Conservation (phyloP, 2,113 vertebrate genomes). For the Scatophagus argus region DNA sequence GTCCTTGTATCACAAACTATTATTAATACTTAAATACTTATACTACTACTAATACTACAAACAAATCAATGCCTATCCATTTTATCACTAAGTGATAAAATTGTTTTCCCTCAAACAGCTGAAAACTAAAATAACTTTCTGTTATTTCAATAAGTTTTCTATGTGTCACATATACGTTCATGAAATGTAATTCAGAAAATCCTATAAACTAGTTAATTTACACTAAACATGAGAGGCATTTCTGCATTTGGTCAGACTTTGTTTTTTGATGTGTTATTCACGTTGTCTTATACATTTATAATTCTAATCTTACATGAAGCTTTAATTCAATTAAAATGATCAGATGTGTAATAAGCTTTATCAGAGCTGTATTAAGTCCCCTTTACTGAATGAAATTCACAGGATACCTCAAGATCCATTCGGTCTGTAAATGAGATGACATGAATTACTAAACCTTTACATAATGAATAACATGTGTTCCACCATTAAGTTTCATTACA, state of each 20-base stretch:
- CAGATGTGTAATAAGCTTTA: neutral
- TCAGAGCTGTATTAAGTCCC: neutral
- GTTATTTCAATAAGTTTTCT: neutral
- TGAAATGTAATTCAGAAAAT: neutral
- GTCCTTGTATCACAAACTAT: neutral
- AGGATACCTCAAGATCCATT: neutral
- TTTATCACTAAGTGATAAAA: neutral
- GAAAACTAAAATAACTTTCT: neutral
- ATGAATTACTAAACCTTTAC: neutral
- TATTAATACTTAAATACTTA: neutral
- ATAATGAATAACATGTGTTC: conserved; percentile 10
- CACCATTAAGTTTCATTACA: neutral
- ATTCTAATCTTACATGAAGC: neutral
- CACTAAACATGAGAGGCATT: neutral
- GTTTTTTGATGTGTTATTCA: neutral
- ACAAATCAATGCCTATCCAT: no score
- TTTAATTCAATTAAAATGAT: neutral
- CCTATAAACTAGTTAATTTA: neutral
- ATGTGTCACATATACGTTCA: neutral
- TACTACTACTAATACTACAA: no score
- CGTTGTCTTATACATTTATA: neutral
- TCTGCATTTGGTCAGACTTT: neutral
- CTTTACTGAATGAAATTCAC: neutral
- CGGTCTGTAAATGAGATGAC: conserved; percentile 7
- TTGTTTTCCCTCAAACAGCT: neutral